Evolutionary conservation across 2,797 vertebrate genomes (phyloP), one percentile per base, ranked within the genome.

Genomic region (Holocentrus rufus): DNA sequence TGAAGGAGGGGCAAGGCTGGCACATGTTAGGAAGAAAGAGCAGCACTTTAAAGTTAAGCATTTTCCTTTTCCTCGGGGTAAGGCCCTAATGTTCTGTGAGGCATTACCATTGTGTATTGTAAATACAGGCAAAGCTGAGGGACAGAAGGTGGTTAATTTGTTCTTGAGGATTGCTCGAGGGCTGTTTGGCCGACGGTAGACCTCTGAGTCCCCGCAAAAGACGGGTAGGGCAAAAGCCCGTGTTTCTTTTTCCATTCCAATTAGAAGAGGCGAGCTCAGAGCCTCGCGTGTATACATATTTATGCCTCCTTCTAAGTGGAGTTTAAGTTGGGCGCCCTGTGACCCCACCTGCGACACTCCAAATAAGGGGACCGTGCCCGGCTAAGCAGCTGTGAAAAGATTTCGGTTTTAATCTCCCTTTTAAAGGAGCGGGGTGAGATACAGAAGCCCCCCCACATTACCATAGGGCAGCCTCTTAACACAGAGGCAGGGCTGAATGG

Each of bases 321-420:
- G 62, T 86, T 87, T 63, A 79, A 82, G 65, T 68, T 30, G 0
- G 65, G 56, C 30, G 47, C 47, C 69, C 31, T 9, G 46, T 23
- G 11, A 68, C 73, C 39, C 64, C 73, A 69, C 78, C 84, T 82
- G 80, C 65, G 7, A 76, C 64, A 27, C 56, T 49, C 65, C 59
- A 65, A 85, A 80, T 82, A 81, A 87, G 52, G 76, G 76, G 83
- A 73, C 85, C 52, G 4, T 88, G 76, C 85, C 72, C 49, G 85
- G 78, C 89, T 89, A 80, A 92, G 81, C 80, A 87, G 82, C 80
- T 80, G 50, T 75, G 79, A 77, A 88, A 80, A 90, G 79, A 88
- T 89, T 90, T 89, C 87, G 54, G 66, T 71, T 80, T 81, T 89
- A 88, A 90, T 90, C 89, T 87, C 79, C 69, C 64, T 76, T 87